These are phyloP conservation scores for Epinephelus lanceolatus DNA, from an alignment of 2,113 vertebrate genomes.

Conservation along the genomic window DNA sequence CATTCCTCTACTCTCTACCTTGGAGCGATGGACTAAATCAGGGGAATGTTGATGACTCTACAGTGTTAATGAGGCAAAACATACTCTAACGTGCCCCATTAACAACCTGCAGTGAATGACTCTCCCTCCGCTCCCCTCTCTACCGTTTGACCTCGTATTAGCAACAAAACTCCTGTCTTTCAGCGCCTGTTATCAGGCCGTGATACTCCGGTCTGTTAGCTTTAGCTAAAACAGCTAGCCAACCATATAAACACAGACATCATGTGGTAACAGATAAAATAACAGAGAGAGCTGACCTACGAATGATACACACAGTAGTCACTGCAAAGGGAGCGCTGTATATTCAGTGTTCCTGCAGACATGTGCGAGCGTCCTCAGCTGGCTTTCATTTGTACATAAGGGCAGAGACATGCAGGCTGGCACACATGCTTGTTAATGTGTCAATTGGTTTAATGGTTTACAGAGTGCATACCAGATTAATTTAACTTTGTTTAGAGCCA, in stretches of 20 bases:
- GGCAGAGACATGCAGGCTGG: slow-evolving; percentile 55
- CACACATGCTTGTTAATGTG: slow-evolving; percentile 77
- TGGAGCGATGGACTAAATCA: neutral
- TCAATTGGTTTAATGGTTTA: slow-evolving; percentile 78
- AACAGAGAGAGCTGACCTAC: slow-evolving; percentile 22
- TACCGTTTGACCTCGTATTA: slow-evolving; percentile 53
- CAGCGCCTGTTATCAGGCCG: slow-evolving; percentile 49
- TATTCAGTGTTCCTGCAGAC: neutral
- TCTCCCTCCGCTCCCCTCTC: slow-evolving; percentile 22
- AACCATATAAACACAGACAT: slow-evolving; percentile 64
- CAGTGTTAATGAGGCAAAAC: slow-evolving; percentile 54
- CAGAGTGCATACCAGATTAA: slow-evolving; percentile 74
- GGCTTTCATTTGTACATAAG: slow-evolving; percentile 65
- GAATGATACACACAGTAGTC: slow-evolving; percentile 12
- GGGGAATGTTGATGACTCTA: slow-evolving; percentile 40
- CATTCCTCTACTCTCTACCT: slow-evolving; percentile 15
- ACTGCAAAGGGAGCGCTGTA: neutral
- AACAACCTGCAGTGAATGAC: slow-evolving; percentile 42
- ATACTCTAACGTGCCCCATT: slow-evolving; percentile 31
- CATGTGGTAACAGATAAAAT: slow-evolving; percentile 53
- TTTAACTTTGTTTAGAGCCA: slow-evolving; percentile 55
- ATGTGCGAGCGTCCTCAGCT: slow-evolving; percentile 53
- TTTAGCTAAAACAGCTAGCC: slow-evolving; percentile 53
- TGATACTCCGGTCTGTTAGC: slow-evolving; percentile 51
- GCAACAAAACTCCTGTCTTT: slow-evolving; percentile 43